Conservation (phyloP, 2,888 invertebrate genomes). For the Caenorhabditis zanzibari region DNA sequence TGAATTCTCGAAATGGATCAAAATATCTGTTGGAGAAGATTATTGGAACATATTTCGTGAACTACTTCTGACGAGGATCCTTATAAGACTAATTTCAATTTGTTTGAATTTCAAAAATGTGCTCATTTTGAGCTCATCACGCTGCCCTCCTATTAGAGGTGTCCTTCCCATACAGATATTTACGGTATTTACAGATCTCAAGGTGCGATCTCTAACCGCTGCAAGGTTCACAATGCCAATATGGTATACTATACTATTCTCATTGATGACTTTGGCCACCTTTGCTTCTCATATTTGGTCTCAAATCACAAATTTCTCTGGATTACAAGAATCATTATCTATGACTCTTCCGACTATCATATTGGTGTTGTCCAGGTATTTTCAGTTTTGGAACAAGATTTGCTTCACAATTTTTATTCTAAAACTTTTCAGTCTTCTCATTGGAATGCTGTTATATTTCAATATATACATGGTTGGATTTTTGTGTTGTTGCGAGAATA, state of each 20-base stretch:
- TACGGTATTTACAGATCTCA: conserved; percentile 69
- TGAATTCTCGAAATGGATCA: too few relatives aligned
- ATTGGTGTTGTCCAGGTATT: conserved; percentile 72
- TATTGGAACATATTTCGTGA: too few relatives aligned
- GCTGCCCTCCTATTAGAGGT: too few relatives aligned
- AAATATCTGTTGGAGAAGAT: too few relatives aligned
- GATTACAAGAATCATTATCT: conserved; percentile 69
- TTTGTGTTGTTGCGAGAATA: conserved; percentile 77
- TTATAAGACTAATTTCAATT: too few relatives aligned
- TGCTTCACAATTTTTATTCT: too few relatives aligned
- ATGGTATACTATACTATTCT: conserved; percentile 75
- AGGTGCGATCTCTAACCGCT: conserved; percentile 74
- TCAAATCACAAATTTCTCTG: conserved; percentile 75
- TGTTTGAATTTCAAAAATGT: too few relatives aligned
- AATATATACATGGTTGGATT: conserved; percentile 77
- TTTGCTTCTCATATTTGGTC: conserved; percentile 78
- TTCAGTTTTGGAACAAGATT: background rate
- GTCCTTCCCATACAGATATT: too few relatives aligned
- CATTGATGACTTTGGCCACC: conserved; percentile 75
- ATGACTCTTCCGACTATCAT: conserved; percentile 68
- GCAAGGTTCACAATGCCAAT: conserved; percentile 77
- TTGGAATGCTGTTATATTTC: conserved; percentile 73
- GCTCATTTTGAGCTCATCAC: too few relatives aligned
- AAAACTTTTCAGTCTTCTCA: conserved; percentile 67
- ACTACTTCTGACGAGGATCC: too few relatives aligned